Percentiles rank a stretch among this genome's conserved stretches.
Conservation (phyloP, 1,140 invertebrate species). For the Drosophila jambulina region DNA sequence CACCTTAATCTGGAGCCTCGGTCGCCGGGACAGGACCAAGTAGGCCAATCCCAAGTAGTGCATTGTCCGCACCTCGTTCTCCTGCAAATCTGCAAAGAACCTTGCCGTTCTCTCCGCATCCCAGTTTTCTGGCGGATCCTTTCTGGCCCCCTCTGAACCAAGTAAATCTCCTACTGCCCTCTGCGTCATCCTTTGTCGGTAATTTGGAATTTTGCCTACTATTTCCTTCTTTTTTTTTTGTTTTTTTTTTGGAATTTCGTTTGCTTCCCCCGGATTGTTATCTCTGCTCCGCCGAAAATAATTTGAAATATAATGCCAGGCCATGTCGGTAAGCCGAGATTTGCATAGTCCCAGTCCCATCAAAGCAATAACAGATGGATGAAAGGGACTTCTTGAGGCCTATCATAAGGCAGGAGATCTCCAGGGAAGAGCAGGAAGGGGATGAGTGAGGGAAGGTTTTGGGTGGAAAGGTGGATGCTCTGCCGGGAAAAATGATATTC, state of each 20-base stretch:
- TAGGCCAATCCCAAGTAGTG: conserved; percentile 68
- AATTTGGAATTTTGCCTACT: conserved; percentile 38
- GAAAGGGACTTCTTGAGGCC: background rate
- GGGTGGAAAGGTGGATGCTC: conserved; percentile 6
- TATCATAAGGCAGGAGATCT: conserved; percentile 36
- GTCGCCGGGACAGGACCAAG: conserved; percentile 51
- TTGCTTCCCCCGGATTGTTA: conserved; percentile 3
- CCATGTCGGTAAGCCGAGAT: conserved; percentile 37
- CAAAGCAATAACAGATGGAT: conserved; percentile 45
- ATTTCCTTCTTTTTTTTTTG: conserved; percentile 3
- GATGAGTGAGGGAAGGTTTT: background rate
- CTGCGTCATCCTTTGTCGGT: conserved; percentile 29
- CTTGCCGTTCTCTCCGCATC: conserved; percentile 3
- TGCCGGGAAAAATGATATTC: background rate
- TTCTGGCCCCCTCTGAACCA: background rate
- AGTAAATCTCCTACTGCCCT: background rate
- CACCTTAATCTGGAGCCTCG: conserved; percentile 46
- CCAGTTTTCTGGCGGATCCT: background rate
- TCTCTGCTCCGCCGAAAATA: conserved; percentile 28
- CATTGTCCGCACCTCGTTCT: conserved; percentile 62
- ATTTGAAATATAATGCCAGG: conserved; percentile 58
- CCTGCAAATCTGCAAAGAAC: conserved; percentile 48
- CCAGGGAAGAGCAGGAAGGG: background rate
- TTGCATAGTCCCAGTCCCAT: conserved; percentile 52
- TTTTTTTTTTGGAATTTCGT: conserved; percentile 15